Evolutionary conservation across 2,888 invertebrate genomes (phyloP), one percentile per base, ranked within the genome.

Genomic region (Sesia apiformis): DNA sequence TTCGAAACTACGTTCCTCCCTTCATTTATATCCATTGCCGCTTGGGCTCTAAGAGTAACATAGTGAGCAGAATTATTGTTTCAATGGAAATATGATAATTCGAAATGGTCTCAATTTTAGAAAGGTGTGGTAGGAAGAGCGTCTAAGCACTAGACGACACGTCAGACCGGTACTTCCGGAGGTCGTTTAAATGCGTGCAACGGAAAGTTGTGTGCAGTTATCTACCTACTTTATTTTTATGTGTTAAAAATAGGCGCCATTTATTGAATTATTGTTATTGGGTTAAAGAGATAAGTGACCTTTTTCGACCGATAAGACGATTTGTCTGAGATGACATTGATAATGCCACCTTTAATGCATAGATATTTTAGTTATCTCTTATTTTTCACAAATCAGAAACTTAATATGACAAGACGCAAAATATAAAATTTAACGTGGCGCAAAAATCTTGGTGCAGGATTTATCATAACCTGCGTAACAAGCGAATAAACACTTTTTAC

Each of bases 91-190:
- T 49, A 57, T 39, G 23, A 2, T 23, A 23, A n/a, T 23, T 23
- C 23, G 23, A 23, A 23, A 23, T 23, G 1, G 23, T 23, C 23
- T 23, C 23, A 23, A 23, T 23, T 1, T 23, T 23, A 23, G 23
- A 23, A 23, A 23, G 52, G 55, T 55, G 50, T 54, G 55, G 63
- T 60, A 58, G 39, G 50, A 57, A 60, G 60, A 53, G 62, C 61
- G 63, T 70, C 65, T 72, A 64, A 68, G 67, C 61, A 68, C 69
- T 70, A 75, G 72, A 68, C 73, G 74, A 75, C 76, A 75, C 72
- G 77, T 75, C 78, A 78, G 64, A 63, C 68, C 63, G 63, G 49
- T 54, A 53, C 63, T 79, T 81, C 79, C 81, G 78, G 74, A 57
- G 65, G 55, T 62, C 66, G 66, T 68, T 67, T 67, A 66, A 75